phyloP scores from a whole-genome alignment of 2,113 vertebrate species.

The Marcusenius ussheri region DNA sequence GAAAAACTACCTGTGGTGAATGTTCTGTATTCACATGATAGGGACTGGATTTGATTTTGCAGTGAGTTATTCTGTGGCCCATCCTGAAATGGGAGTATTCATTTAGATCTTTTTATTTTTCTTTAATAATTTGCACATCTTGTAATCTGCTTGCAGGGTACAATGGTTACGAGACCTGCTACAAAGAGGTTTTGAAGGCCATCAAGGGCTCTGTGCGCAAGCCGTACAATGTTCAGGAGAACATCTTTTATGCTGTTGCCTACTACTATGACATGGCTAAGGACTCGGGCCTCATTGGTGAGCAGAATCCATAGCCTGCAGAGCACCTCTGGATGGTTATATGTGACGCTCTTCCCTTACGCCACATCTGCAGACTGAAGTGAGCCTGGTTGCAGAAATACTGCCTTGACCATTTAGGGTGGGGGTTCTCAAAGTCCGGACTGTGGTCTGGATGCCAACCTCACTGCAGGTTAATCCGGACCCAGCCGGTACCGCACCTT shows the following conservation, averaged over 20 bases:
- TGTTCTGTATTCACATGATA: not conserved
- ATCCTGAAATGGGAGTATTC: not conserved
- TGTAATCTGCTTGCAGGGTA: constrained; percentile 54
- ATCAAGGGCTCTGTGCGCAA: constrained; percentile 81
- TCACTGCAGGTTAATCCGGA: not conserved
- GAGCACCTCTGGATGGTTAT: not conserved
- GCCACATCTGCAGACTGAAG: not conserved
- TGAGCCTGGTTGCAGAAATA: not conserved
- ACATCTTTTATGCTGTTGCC: constrained; percentile 88
- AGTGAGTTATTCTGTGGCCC: not conserved
- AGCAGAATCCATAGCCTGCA: constrained; percentile 28
- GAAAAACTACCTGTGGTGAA: not conserved
- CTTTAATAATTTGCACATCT: not conserved
- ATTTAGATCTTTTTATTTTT: not conserved
- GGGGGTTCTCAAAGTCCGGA: not conserved
- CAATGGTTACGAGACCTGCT: constrained; percentile 76
- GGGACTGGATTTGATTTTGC: not conserved
- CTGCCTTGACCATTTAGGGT: not conserved
- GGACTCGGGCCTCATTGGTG: constrained; percentile 84
- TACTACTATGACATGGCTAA: constrained; percentile 91
- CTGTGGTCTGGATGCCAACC: not conserved
- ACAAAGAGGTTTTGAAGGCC: constrained; percentile 75
- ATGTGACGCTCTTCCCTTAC: not conserved
- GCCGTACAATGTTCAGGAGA: constrained; percentile 65
- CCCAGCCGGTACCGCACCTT: too few species aligned